Base-by-base conservation (phyloP, 2,113 vertebrate genomes). In the Cyprinus carpio region DNA sequence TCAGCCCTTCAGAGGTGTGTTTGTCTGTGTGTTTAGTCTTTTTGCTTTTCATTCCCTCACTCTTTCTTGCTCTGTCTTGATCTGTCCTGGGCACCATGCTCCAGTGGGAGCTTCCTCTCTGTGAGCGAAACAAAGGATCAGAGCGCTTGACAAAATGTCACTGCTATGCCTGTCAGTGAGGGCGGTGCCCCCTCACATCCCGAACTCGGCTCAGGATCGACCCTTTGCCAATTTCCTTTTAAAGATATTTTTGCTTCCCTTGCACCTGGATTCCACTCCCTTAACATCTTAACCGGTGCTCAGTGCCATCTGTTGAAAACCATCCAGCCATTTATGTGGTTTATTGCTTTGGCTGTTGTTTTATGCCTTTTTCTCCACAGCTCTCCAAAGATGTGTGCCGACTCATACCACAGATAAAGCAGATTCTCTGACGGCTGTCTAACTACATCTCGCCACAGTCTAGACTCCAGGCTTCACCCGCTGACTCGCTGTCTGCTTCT, bases 381-480 rank as follows among this genome's bases (percentile, higher is more conserved):
- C 9, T 43, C 40, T 43, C 40, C 10, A 11, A 43, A 43, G 40
- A 43, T 11, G 10, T 43, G 10, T 43, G 10, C 9, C 40, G 43
- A 75, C 80, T 69, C 25, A 77, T 60, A 27, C 23, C 16, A 20
- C 2, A 62, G 69, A 84, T 77, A n/a, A 23, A 40, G 18, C 16
- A 16, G 46, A 11, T 60, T 58, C 25, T 80, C 25, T 75, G 69
- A 60, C 34, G 81, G 67, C 76, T 90, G 80, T 37, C 74, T 89
- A 72, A 60, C 85, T 51, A 58, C 58, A 23, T 90, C 80, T 81
- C 85, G 88, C 90, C 78, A 31, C 60, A 65, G 60, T 81, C 78
- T 81, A 51, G 51, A 51, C 69, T 31, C 51, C 37, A 18, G 2
- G 27, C 51, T 49, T 79, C 76, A 89, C 87, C 89, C 81, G 10